A percentile compares a stretch with the other conserved stretches of the same genome.
phyloP scores from a whole-genome alignment of 2,888 invertebrate species.

The Seladonia tumulorum region DNA sequence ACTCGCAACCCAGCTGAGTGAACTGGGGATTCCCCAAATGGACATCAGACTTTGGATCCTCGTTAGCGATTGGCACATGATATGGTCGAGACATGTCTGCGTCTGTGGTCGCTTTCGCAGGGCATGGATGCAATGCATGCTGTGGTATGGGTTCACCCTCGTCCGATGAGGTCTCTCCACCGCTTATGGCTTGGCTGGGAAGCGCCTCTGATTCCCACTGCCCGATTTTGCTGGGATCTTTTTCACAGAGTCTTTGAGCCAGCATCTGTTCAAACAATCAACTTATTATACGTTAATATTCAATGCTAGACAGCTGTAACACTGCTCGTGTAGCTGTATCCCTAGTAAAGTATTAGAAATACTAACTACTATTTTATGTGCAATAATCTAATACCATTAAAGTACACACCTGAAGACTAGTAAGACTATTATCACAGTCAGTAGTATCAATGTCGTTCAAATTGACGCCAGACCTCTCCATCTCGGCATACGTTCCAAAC shows the following conservation, averaged over 20 bases:
- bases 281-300: neutral
- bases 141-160: constrained; percentile 84
- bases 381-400: no score
- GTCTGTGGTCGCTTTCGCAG: constrained; percentile 65
- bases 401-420: constrained; percentile 89
- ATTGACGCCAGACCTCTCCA: constrained; percentile 95
- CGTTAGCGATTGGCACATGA: constrained; percentile 75
- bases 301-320: neutral
- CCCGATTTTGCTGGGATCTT: constrained; percentile 91
- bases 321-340: neutral
- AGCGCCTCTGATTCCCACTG: constrained; percentile 86
- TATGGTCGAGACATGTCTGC: constrained; percentile 74
- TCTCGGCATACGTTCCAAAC: constrained; percentile 96
- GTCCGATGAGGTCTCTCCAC: constrained; percentile 86
- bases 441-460: constrained; percentile 98
- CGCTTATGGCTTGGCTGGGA: constrained; percentile 80
- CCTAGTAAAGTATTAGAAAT: neutral
- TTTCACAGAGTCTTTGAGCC: constrained; percentile 92
- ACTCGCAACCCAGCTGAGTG: constrained; percentile 64
- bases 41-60: constrained; percentile 71
- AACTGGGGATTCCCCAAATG: constrained; percentile 69
- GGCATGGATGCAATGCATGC: constrained; percentile 73
- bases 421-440: constrained; percentile 97
- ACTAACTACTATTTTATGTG: no score
- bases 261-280: constrained; percentile 86